Percentiles rank a stretch among this genome's conserved stretches.
Evolutionary conservation across 2,113 vertebrate species (phyloP).

Genomic region (Procapra przewalskii): DNA sequence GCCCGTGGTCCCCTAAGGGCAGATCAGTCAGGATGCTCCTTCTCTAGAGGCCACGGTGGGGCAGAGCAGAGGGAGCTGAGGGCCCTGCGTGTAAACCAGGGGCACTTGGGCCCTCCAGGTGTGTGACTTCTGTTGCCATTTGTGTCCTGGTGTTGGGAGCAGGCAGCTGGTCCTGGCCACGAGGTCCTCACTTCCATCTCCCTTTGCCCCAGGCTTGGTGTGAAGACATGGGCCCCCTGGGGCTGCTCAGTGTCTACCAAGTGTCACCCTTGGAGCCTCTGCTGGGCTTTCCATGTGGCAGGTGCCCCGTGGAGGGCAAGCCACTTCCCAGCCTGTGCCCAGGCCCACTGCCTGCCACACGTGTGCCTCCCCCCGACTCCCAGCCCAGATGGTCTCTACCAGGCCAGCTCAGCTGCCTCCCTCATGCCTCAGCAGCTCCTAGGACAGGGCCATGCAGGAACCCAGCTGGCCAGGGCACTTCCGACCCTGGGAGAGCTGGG

Average conservation of each 20-base stretch:
- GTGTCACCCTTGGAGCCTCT: neutral
- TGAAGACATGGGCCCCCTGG: neutral
- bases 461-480: constrained; percentile 60
- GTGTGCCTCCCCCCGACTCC: neutral
- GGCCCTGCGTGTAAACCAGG: neutral
- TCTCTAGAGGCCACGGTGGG: neutral
- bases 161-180: neutral
- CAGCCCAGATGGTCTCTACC: constrained; percentile 80
- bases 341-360: constrained; percentile 42
- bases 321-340: constrained; percentile 65
- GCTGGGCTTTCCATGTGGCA: neutral
- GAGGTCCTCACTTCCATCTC: neutral
- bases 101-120: neutral
- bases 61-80: neutral
- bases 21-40: neutral
- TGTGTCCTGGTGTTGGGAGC: neutral
- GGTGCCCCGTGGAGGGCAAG: neutral
- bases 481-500: constrained; percentile 78
- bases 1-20: neutral
- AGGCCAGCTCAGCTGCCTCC: constrained; percentile 59
- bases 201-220: neutral
- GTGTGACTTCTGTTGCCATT: neutral
- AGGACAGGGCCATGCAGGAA: constrained; percentile 59
- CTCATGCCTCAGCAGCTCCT: constrained; percentile 75
- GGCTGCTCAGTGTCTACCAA: neutral